phyloP scores from a whole-genome alignment of 2,797 vertebrate genomes.

The Stomatorhinus walkeri region DNA sequence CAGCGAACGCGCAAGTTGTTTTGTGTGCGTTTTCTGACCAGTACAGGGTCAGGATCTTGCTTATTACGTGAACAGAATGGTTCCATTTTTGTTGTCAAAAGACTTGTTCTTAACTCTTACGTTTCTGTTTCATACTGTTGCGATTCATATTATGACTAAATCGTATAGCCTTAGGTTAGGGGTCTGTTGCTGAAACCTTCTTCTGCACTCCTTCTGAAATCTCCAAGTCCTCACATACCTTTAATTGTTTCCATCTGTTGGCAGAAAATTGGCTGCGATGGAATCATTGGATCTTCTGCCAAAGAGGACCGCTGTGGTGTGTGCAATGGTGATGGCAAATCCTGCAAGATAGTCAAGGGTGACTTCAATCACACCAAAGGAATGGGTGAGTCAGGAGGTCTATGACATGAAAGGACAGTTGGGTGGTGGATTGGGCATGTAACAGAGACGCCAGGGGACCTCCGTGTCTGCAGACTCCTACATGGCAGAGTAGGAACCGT shows the following conservation, averaged over 20 bases:
- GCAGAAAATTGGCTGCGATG: slow-evolving; percentile 91
- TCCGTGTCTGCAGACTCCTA: background rate
- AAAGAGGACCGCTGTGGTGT: slow-evolving; percentile 89
- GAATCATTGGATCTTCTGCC: slow-evolving; percentile 82
- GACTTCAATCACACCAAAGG: slow-evolving; percentile 92
- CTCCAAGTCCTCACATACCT: background rate
- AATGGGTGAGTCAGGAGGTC: slow-evolving; percentile 71
- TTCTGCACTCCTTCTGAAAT: background rate
- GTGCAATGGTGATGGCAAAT: slow-evolving; percentile 84
- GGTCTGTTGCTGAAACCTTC: background rate
- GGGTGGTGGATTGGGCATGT: background rate
- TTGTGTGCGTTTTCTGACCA: background rate
- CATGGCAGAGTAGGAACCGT: background rate
- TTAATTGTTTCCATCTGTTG: background rate
- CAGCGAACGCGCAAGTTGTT: background rate
- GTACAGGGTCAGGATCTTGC: background rate
- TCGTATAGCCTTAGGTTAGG: background rate
- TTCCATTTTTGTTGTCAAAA: background rate
- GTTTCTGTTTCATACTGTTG: background rate
- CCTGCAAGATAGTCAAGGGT: slow-evolving; percentile 87
- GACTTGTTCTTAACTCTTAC: background rate
- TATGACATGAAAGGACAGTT: background rate
- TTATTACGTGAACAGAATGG: background rate
- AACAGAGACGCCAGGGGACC: background rate
- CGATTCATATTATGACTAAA: background rate